These are phyloP conservation scores for Ommatoiulus sabulosus DNA, from an alignment of 2,888 invertebrate genomes.

Conservation along the genomic window DNA sequence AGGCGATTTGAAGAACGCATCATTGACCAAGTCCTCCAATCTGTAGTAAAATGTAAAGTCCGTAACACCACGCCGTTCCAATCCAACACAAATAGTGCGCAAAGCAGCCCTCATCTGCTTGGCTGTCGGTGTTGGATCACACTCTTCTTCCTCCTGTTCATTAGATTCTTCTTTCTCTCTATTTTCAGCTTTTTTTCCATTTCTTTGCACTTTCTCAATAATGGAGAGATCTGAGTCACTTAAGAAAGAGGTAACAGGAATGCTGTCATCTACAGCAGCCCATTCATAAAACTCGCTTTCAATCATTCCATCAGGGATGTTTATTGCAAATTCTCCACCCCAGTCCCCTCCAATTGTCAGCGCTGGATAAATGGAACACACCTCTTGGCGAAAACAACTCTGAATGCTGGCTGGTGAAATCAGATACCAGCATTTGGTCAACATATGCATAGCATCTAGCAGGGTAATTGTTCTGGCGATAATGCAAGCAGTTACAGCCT, in stretches of 20 bases:
- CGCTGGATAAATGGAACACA: not conserved
- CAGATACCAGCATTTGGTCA: slow-evolving; percentile 31
- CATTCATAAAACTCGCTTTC: not conserved
- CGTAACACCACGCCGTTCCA: not conserved
- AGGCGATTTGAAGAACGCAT: not conserved
- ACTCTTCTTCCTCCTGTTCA: not conserved
- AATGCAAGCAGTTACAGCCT: not conserved
- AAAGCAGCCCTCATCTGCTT: not conserved
- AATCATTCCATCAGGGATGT: not conserved
- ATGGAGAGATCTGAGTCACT: not conserved
- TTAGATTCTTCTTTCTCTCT: not conserved
- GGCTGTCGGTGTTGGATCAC: not conserved
- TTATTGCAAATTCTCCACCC: not conserved
- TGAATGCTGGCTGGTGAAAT: not conserved
- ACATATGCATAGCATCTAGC: slow-evolving; percentile 44
- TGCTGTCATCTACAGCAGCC: not conserved
- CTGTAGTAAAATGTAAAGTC: not conserved
- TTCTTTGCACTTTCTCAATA: not conserved
- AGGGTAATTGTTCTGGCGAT: not conserved
- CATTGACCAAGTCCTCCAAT: not conserved
- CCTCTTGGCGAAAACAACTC: not conserved
- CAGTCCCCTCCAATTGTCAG: not conserved
- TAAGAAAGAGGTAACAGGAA: not conserved
- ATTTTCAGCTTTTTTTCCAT: not conserved
- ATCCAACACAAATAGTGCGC: not conserved